These are phyloP conservation scores for Marasmarcha lunaedactyla DNA, from an alignment of 2,888 invertebrate species.

Conservation along the genomic window DNA sequence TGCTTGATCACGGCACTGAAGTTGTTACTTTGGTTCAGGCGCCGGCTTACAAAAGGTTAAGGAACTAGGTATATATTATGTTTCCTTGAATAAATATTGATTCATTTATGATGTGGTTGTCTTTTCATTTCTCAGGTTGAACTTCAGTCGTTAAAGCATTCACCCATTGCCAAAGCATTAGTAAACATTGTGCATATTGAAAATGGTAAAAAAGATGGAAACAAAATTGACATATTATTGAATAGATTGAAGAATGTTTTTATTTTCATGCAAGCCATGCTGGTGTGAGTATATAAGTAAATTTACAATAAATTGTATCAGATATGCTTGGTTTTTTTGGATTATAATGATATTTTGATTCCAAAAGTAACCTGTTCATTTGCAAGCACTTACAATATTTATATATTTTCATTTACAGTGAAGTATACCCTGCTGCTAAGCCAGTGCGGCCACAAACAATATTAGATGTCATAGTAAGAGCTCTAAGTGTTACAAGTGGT, in stretches of 20 bases:
- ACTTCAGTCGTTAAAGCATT: conserved; percentile 8
- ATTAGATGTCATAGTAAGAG: conserved; percentile 38
- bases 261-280: conserved; percentile 53
- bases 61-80: too few species aligned
- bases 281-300: conserved; percentile 54
- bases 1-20: too few species aligned
- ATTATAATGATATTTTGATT: conserved; percentile 2
- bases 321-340: not conserved
- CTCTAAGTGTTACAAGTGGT: conserved; percentile 35
- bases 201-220: conserved; percentile 13
- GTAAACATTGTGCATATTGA: conserved; percentile 22
- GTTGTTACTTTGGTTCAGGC: too few species aligned
- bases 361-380: too few species aligned
- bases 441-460: conserved; percentile 42
- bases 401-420: conserved; percentile 27
- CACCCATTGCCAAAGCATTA: conserved; percentile 26
- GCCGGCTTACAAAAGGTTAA: too few species aligned
- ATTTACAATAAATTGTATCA: not conserved
- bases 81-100: too few species aligned
- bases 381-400: not conserved
- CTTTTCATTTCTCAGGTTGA: not conserved
- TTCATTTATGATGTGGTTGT: too few species aligned
- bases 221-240: conserved; percentile 26
- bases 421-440: conserved; percentile 50
- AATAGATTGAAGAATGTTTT: conserved; percentile 42